phyloP scores from a whole-genome alignment of 2,113 vertebrate genomes.

The Rhynchomys soricoides region DNA sequence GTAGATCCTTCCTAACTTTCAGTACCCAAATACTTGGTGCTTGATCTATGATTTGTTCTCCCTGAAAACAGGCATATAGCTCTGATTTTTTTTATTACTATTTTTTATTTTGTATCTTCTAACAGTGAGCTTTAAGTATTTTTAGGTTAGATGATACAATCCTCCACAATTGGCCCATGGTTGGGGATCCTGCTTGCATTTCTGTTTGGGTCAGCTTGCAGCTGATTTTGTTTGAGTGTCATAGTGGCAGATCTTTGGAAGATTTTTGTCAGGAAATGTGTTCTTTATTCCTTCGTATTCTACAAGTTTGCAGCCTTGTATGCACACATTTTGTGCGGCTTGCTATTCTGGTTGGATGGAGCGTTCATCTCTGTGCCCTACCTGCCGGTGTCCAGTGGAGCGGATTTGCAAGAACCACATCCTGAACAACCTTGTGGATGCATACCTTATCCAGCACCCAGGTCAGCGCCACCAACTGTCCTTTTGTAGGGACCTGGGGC shows the following conservation, averaged over 20 bases:
- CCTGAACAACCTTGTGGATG: constrained; percentile 98
- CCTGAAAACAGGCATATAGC: background rate
- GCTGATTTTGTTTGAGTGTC: background rate
- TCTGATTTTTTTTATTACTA: background rate
- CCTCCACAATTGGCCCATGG: too few species aligned
- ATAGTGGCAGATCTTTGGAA: background rate
- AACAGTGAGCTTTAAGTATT: background rate
- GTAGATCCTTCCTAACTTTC: background rate
- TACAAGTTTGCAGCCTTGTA: constrained; percentile 95
- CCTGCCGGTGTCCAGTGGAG: constrained; percentile 97
- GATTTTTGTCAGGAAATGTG: background rate
- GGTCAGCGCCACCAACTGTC: constrained; percentile 72
- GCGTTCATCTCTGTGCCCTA: constrained; percentile 95
- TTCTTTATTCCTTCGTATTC: background rate
- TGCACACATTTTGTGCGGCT: constrained; percentile 97
- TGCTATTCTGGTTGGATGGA: constrained; percentile 99
- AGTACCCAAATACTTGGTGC: rapidly evolving
- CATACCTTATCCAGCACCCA: constrained; percentile 97
- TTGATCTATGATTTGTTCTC: background rate
- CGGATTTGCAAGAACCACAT: constrained; percentile 98
- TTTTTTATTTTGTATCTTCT: background rate
- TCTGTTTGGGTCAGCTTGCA: background rate
- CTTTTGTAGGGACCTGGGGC: background rate
- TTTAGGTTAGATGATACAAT: background rate
- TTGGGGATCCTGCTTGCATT: background rate